phyloP scores from a whole-genome alignment of 2,888 invertebrate species.

The Alloplasta piceator region DNA sequence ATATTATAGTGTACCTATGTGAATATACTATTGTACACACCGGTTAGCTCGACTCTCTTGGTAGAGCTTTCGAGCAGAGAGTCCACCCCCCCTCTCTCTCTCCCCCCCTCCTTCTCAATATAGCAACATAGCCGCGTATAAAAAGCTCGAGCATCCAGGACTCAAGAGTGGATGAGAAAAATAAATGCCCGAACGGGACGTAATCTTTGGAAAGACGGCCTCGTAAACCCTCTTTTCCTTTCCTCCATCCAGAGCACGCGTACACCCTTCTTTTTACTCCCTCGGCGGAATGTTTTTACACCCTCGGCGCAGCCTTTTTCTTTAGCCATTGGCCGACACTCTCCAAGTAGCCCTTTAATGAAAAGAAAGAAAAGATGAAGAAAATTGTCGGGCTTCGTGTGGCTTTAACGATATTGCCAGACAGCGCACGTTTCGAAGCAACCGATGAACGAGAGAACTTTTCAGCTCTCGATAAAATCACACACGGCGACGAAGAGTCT shows the following conservation, averaged over 20 bases:
- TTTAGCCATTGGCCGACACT: not conserved
- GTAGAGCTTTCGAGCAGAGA: not conserved
- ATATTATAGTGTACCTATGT: not conserved
- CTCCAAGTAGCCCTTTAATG: not conserved
- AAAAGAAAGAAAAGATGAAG: too few species aligned
- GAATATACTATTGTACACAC: not conserved
- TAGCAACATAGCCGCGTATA: too few species aligned
- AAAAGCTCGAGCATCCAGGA: too few species aligned
- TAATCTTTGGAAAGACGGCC: conserved; percentile 25
- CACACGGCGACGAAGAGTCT: not conserved
- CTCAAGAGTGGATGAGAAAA: conserved; percentile 9
- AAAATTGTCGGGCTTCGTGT: too few species aligned
- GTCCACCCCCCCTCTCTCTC: too few species aligned
- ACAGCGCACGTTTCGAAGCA: too few species aligned
- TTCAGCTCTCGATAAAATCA: conserved; percentile 17
- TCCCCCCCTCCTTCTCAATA: too few species aligned
- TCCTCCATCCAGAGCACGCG: too few species aligned
- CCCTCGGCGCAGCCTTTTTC: too few species aligned
- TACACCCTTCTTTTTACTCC: too few species aligned
- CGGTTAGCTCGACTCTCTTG: conserved; percentile 12
- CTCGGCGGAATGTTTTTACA: too few species aligned
- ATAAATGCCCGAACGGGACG: not conserved
- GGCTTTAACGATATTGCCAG: too few species aligned
- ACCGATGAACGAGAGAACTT: not conserved
- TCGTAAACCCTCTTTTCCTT: conserved; percentile 4